phyloP scores from a whole-genome alignment of 2,797 vertebrate species.

The Aldrovandia affinis region DNA sequence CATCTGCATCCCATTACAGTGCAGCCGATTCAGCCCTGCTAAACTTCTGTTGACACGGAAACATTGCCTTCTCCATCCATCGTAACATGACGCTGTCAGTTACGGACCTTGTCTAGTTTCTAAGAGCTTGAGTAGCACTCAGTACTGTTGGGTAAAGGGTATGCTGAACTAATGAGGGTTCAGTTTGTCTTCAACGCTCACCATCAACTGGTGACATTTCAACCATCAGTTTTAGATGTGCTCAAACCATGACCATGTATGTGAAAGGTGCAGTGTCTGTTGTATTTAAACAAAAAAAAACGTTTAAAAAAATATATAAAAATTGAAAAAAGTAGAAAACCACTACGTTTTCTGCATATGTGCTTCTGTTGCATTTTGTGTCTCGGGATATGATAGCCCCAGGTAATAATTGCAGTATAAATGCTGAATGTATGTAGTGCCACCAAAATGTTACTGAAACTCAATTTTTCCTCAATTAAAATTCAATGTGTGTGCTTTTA shows the following conservation, averaged over 20 bases:
- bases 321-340: conserved; percentile 57
- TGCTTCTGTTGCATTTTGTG: conserved; percentile 56
- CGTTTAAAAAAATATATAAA: no score
- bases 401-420: conserved; percentile 72
- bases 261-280: conserved; percentile 73
- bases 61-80: no score
- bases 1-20: no score
- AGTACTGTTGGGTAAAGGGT: not conserved
- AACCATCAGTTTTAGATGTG: conserved; percentile 59
- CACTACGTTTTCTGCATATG: conserved; percentile 58
- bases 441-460: conserved; percentile 81
- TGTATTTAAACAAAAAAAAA: conserved; percentile 63
- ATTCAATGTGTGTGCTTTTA: conserved; percentile 80
- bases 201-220: conserved; percentile 39
- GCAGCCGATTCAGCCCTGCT: no score
- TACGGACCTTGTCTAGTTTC: no score
- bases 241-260: conserved; percentile 74
- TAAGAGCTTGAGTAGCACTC: not conserved
- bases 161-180: not conserved
- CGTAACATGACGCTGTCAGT: no score
- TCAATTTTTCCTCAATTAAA: conserved; percentile 84
- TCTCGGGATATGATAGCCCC: conserved; percentile 72
- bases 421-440: conserved; percentile 83
- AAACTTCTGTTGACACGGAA: no score
- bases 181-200: not conserved